These are phyloP conservation scores for Ramazzottius varieornatus DNA, from an alignment of 2,888 invertebrate genomes.

Conservation along the genomic window DNA sequence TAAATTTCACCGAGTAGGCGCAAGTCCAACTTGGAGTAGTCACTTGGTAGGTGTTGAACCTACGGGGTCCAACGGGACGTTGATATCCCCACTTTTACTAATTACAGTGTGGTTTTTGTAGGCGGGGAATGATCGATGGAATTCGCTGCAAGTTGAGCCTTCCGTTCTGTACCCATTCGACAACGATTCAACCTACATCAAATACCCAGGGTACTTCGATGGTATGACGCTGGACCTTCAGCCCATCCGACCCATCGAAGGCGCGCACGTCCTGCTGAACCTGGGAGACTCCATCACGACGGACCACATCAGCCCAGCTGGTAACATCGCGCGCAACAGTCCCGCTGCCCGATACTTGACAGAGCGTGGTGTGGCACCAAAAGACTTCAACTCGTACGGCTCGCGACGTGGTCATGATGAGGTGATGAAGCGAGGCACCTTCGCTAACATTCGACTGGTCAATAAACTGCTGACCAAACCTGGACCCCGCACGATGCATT, in stretches of 20 bases:
- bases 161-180: slow-evolving; percentile 78
- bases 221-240: slow-evolving; percentile 41
- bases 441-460: slow-evolving; percentile 81
- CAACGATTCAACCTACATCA: slow-evolving; percentile 65
- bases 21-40: too few relatives aligned
- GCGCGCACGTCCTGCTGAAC: slow-evolving; percentile 54
- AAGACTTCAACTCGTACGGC: slow-evolving; percentile 93
- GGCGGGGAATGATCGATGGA: slow-evolving; percentile 60
- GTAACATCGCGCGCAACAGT: slow-evolving; percentile 78
- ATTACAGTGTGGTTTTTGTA: slow-evolving; percentile 23
- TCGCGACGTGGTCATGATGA: slow-evolving; percentile 88
- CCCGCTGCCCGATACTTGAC: slow-evolving; percentile 62
- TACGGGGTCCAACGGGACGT: not conserved
- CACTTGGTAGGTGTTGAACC: not conserved
- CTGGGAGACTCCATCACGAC: slow-evolving; percentile 92
- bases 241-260: slow-evolving; percentile 31
- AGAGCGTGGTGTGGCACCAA: slow-evolving; percentile 45
- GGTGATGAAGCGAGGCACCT: slow-evolving; percentile 86
- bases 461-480: slow-evolving; percentile 56
- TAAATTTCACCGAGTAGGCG: too few relatives aligned
- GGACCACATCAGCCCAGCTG: slow-evolving; percentile 94
- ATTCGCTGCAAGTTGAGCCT: slow-evolving; percentile 44
- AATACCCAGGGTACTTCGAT: slow-evolving; percentile 81
- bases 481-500: slow-evolving; percentile 60
- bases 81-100: not conserved